Evolutionary conservation across 2,113 vertebrate species (phyloP).

Genomic region (Proterorhinus semilunaris): DNA sequence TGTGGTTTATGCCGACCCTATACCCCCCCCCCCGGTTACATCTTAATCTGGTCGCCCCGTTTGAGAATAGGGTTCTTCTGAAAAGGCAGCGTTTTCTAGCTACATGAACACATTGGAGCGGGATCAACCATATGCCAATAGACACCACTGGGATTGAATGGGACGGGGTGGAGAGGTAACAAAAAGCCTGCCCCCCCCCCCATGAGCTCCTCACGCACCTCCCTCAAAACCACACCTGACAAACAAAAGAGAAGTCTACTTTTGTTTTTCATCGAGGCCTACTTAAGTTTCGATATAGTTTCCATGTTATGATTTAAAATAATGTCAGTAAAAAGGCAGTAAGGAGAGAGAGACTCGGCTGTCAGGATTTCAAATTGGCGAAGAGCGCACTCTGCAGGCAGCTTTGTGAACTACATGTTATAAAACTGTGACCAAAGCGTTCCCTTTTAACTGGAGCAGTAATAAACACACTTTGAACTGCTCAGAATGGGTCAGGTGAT

Average conservation of each 20-base stretch:
- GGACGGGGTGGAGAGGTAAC: constrained; percentile 64
- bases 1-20: background rate
- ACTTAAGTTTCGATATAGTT: too few species aligned
- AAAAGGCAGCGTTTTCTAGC: constrained; percentile 97
- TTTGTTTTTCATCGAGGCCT: too few species aligned
- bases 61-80: constrained; percentile 87
- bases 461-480: too few species aligned
- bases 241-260: too few species aligned
- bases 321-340: background rate
- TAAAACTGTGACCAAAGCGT: too few species aligned
- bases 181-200: constrained; percentile 64
- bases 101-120: constrained; percentile 97
- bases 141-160: constrained; percentile 88
- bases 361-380: too few species aligned
- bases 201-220: constrained; percentile 25
- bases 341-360: too few species aligned
- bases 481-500: too few species aligned
- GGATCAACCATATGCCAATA: constrained; percentile 96
- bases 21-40: constrained; percentile 83
- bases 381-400: too few species aligned
- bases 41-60: constrained; percentile 95
- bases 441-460: too few species aligned
- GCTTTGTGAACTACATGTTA: too few species aligned
- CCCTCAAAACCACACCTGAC: background rate
- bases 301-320: background rate